Percentiles rank a stretch among this genome's conserved stretches.
Conservation (phyloP, 1,140 invertebrate species). For the Potamilus streckersoni region DNA sequence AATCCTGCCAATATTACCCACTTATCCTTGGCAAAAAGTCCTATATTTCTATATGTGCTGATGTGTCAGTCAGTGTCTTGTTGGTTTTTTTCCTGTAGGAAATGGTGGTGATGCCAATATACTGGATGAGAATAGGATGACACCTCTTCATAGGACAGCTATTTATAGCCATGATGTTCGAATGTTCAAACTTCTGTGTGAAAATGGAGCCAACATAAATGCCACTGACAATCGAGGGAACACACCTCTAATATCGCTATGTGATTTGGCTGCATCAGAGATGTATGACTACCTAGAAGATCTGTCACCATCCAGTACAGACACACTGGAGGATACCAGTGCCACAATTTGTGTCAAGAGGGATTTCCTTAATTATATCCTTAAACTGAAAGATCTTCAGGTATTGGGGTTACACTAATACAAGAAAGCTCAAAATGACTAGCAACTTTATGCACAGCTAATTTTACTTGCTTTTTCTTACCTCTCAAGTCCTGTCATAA, state of each 20-base stretch:
- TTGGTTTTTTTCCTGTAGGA: slow-evolving; percentile 27
- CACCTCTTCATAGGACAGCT: slow-evolving; percentile 48
- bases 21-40: no score
- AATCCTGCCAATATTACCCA: not conserved
- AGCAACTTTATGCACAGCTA: not conserved
- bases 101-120: slow-evolving; percentile 56
- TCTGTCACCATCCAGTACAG: slow-evolving; percentile 42
- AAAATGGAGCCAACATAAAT: slow-evolving; percentile 54
- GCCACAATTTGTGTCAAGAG: slow-evolving; percentile 42
- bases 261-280: slow-evolving; percentile 44
- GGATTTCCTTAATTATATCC: slow-evolving; percentile 47
- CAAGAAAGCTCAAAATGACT: not conserved
- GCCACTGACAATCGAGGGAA: slow-evolving; percentile 46
- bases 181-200: slow-evolving; percentile 48
- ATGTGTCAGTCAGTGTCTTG: not conserved
- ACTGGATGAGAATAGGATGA: slow-evolving; percentile 45
- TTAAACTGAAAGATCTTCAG: slow-evolving; percentile 43
- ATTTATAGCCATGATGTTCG: slow-evolving; percentile 45
- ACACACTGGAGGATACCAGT: slow-evolving; percentile 41
- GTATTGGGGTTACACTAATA: slow-evolving; percentile 21
- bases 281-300: slow-evolving; percentile 49
- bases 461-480: not conserved
- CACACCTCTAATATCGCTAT: slow-evolving; percentile 55
- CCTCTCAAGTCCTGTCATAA: not conserved
- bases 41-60: not conserved